phyloP scores from a whole-genome alignment of 1,140 invertebrate genomes.

The Antheraea mylitta region DNA sequence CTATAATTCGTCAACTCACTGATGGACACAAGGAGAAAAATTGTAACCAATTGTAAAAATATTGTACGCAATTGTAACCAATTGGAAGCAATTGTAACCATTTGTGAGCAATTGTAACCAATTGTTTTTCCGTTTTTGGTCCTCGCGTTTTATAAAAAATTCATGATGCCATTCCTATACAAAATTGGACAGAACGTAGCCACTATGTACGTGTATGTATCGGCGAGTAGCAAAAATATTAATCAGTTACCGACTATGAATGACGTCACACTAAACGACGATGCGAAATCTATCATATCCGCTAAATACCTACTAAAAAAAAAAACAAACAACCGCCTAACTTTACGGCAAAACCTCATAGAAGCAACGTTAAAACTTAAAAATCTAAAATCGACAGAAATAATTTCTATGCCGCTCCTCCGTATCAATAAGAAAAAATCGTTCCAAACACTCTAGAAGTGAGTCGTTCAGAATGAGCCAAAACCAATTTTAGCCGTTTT shows the following conservation, averaged over 20 bases:
- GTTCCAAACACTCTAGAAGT: too few species aligned
- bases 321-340: conserved; percentile 50
- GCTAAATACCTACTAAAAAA: conserved; percentile 44
- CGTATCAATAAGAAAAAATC: too few species aligned
- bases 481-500: too few species aligned
- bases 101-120: conserved; percentile 29
- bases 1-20: too few species aligned
- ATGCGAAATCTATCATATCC: conserved; percentile 67
- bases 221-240: conserved; percentile 75
- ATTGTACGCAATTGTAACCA: too few species aligned
- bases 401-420: background rate
- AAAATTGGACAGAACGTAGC: conserved; percentile 55
- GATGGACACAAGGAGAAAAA: too few species aligned
- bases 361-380: conserved; percentile 70
- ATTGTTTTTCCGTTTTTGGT: conserved; percentile 43
- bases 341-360: conserved; percentile 52
- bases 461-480: too few species aligned
- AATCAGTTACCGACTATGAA: conserved; percentile 28
- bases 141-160: conserved; percentile 62
- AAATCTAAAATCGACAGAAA: conserved; percentile 36
- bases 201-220: conserved; percentile 33
- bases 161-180: conserved; percentile 71
- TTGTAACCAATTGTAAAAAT: too few species aligned
- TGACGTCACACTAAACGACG: conserved; percentile 64
- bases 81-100: too few species aligned